phyloP scores from a whole-genome alignment of 2,888 invertebrate genomes.

The Megaustenia siamemsis region DNA sequence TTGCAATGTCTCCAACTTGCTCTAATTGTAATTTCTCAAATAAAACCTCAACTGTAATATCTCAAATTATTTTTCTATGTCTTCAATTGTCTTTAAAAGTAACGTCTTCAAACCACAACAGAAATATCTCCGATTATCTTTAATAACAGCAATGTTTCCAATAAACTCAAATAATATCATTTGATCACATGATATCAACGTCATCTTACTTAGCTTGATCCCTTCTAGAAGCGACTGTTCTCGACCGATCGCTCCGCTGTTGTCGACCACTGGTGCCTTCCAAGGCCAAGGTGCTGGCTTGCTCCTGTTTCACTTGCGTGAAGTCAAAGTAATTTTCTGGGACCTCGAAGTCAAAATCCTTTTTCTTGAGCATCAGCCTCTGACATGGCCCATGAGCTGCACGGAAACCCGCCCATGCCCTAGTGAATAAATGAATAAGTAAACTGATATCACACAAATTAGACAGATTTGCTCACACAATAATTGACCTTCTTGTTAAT shows the following conservation, averaged over 20 bases:
- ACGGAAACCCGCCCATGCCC: conserved; percentile 29
- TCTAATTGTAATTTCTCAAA: too few relatives aligned
- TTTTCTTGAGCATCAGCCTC: conserved; percentile 18
- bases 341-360: conserved; percentile 44
- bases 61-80: too few relatives aligned
- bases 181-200: too few relatives aligned
- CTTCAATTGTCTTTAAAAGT: too few relatives aligned
- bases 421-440: not conserved
- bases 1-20: too few relatives aligned
- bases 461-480: not conserved
- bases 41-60: too few relatives aligned
- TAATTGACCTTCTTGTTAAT: not conserved
- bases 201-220: not conserved
- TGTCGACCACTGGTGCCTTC: not conserved
- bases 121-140: too few relatives aligned
- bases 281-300: not conserved
- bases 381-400: not conserved
- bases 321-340: conserved; percentile 49
- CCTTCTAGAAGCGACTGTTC: not conserved
- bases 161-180: too few relatives aligned
- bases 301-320: conserved; percentile 8
- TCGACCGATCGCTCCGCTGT: not conserved
- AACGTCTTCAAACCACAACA: too few relatives aligned
- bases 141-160: too few relatives aligned
- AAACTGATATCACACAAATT: not conserved